phyloP scores from a whole-genome alignment of 1,140 invertebrate genomes.

The Panulirus ornatus region DNA sequence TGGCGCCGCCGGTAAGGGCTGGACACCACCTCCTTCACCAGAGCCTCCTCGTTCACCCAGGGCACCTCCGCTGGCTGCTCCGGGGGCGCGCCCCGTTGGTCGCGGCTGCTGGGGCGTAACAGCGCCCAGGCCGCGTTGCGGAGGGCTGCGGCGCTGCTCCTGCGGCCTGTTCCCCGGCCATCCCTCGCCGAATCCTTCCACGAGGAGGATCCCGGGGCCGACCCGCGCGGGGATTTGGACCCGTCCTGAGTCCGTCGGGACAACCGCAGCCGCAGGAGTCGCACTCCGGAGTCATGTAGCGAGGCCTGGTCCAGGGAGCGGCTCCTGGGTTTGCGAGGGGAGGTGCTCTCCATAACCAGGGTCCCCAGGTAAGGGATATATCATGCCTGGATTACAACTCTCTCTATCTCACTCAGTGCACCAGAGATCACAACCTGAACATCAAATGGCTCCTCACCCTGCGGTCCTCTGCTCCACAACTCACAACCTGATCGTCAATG shows the following conservation, averaged over 20 bases:
- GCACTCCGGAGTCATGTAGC: slow-evolving; percentile 51
- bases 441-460: too few species aligned
- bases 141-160: not conserved
- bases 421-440: too few species aligned
- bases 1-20: slow-evolving; percentile 47
- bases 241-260: slow-evolving; percentile 18
- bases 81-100: not conserved
- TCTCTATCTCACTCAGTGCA: too few species aligned
- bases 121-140: not conserved
- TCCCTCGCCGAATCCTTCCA: not conserved
- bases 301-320: slow-evolving; percentile 54
- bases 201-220: not conserved
- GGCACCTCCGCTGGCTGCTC: not conserved
- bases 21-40: slow-evolving; percentile 36
- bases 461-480: too few species aligned
- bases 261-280: slow-evolving; percentile 57
- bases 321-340: slow-evolving; percentile 47
- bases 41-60: slow-evolving; percentile 40
- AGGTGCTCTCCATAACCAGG: not conserved
- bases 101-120: not conserved
- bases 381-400: too few species aligned
- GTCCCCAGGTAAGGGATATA: too few species aligned
- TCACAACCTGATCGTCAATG: too few species aligned
- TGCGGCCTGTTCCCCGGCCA: too few species aligned
- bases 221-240: not conserved